phyloP scores from a whole-genome alignment of 2,888 invertebrate genomes.

The Plebejus anna region DNA sequence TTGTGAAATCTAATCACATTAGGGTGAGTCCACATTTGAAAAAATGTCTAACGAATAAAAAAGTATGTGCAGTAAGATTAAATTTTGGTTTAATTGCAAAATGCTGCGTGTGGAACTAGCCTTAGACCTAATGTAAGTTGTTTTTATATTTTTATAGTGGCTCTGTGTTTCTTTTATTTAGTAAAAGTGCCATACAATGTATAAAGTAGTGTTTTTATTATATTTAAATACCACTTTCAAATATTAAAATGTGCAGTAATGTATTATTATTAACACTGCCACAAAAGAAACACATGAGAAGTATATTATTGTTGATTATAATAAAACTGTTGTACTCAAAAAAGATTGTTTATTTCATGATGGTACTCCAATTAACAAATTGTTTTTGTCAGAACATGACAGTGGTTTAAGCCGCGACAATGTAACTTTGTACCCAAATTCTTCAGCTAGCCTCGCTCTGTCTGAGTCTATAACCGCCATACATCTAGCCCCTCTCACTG shows the following conservation, averaged over 20 bases:
- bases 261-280: neutral
- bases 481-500: constrained; percentile 88
- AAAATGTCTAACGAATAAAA: neutral
- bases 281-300: neutral
- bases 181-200: neutral
- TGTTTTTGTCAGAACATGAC: constrained; percentile 95
- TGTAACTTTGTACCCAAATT: constrained; percentile 86
- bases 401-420: constrained; percentile 88
- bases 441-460: constrained; percentile 86
- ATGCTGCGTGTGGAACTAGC: neutral
- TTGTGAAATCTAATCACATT: constrained; percentile 5
- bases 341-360: constrained; percentile 42
- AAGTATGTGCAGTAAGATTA: neutral
- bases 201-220: too few relatives aligned
- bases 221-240: neutral
- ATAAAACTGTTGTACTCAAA: constrained; percentile 35
- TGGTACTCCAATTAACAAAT: constrained; percentile 85
- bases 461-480: constrained; percentile 95
- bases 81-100: neutral
- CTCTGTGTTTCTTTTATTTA: constrained; percentile 5
- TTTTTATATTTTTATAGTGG: constrained; percentile 23
- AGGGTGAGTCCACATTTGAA: neutral
- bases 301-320: constrained; percentile 36
- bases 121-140: neutral
- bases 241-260: neutral